Base-by-base conservation (phyloP, 2,113 vertebrate genomes). In the Chloropsis cyanopogon region DNA sequence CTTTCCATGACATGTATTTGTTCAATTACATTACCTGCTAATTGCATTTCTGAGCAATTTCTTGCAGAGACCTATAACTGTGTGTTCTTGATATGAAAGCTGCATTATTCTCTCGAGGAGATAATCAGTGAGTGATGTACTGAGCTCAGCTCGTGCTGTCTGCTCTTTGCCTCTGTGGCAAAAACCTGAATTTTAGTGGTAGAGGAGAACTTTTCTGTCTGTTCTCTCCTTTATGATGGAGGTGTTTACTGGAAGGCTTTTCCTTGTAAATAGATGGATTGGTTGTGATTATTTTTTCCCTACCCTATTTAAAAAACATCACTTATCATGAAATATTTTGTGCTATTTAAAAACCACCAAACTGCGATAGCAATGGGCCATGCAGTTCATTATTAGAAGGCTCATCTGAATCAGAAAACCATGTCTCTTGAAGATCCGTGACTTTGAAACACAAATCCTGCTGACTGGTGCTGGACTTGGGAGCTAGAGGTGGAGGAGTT, bases 11-110 rank as follows among this genome's bases (percentile, higher is more conserved):
- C 61, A 47, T 6, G 1, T 53, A 8, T 66, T 87, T 90, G n/a
- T 87, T 88, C 46, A 80, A 41, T 90, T 92, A 88, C 24, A 10
- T 88, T 90, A 46, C 59, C 56, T 86, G 88, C 60, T 91, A 83
- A 93, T 87, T 92, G 71, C 76, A 60, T 94, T 95, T 95, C 91
- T 91, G 89, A 93, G 73, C 39, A 59, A 31, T 93, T 92, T 82
- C 66, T 88, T 72, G 54, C 46, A 15, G 86, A 76, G 53, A 65
- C 46, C 53, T 84, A 2, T 46, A 46, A 35, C 33, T 76, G 33
- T 49, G 28, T 82, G 44, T 44, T 93, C 57, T 83, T 84, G 61
- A 37, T 39, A 16, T 5, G 31, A 79, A 86, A 78, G 39, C n/a
- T 52, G 66, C 8, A 20, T 70, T 86, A 26, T 49, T 78, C 65